Evolutionary conservation across 1,140 invertebrate genomes (phyloP).

Genomic region (Heliconius eleuchia): DNA sequence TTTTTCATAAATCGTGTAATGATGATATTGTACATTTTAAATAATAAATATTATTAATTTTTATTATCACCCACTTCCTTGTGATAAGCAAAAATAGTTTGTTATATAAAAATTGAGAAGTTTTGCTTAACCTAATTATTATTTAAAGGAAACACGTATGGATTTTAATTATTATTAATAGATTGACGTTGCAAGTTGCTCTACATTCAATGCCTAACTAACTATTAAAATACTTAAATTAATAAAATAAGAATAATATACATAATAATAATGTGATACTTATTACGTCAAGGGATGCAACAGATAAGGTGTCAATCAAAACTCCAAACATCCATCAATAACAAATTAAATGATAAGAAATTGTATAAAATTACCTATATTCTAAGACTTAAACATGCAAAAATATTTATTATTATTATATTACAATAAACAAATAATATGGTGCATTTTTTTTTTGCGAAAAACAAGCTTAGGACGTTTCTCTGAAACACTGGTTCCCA

Average conservation of each 20-base stretch:
- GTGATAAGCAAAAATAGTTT: not conserved
- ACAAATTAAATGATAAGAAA: not conserved
- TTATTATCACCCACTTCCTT: not conserved
- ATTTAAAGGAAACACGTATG: not conserved
- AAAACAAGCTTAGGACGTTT: too few species aligned
- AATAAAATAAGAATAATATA: too few species aligned
- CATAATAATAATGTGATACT: not conserved
- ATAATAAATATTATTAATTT: not conserved
- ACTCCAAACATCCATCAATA: slow-evolving; percentile 14
- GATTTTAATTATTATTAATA: too few species aligned
- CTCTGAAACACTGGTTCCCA: too few species aligned
- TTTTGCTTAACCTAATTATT: not conserved
- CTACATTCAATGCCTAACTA: too few species aligned
- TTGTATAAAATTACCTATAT: not conserved
- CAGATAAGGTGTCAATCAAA: not conserved
- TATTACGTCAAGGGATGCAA: slow-evolving; percentile 21
- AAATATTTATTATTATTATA: too few species aligned
- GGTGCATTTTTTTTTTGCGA: too few species aligned
- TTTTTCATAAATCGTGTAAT: too few species aligned
- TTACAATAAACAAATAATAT: too few species aligned
- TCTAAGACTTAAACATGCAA: not conserved
- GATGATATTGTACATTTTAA: not conserved
- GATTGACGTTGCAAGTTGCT: too few species aligned
- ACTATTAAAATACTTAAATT: too few species aligned
- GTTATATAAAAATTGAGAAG: not conserved